Evolutionary conservation across 2,888 invertebrate genomes (phyloP).

Genomic region (Leptopilina myrica): DNA sequence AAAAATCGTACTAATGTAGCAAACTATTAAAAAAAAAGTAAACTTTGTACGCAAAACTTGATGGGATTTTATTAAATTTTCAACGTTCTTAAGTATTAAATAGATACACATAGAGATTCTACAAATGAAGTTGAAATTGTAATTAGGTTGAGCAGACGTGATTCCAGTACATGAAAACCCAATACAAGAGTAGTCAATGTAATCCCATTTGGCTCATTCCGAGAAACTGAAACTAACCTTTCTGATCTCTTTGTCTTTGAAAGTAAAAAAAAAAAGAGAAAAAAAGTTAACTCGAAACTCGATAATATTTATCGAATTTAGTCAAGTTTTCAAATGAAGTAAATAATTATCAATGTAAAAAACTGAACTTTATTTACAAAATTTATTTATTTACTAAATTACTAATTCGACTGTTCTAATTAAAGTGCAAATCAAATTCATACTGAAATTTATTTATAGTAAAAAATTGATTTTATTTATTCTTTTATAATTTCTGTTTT

Average conservation of each 20-base stretch:
- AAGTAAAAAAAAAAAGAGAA: not conserved
- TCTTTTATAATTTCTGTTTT: too few relatives aligned
- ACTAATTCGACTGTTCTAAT: too few relatives aligned
- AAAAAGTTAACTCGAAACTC: too few relatives aligned
- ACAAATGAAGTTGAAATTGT: not conserved
- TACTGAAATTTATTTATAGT: too few relatives aligned
- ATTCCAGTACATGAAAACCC: constrained; percentile 7
- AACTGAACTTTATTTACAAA: too few relatives aligned
- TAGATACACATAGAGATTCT: constrained; percentile 1
- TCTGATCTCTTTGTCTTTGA: not conserved
- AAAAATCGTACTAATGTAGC: too few relatives aligned
- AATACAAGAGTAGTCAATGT: constrained; percentile 5
- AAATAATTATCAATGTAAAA: too few relatives aligned
- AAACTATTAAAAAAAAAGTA: too few relatives aligned
- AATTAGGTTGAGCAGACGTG: constrained; percentile 24
- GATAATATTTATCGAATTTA: not conserved
- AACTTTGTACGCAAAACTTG: not conserved
- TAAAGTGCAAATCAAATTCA: too few relatives aligned
- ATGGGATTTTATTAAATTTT: not conserved
- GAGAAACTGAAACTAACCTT: not conserved
- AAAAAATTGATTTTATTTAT: too few relatives aligned
- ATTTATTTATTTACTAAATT: too few relatives aligned
- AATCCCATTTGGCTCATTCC: constrained; percentile 13
- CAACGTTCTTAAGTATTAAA: not conserved
- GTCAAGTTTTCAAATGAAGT: too few relatives aligned